A percentile compares a stretch with the other conserved stretches of the same genome.
Evolutionary conservation across 2,797 vertebrate genomes (phyloP).

Genomic region (Galagoides demidoff): DNA sequence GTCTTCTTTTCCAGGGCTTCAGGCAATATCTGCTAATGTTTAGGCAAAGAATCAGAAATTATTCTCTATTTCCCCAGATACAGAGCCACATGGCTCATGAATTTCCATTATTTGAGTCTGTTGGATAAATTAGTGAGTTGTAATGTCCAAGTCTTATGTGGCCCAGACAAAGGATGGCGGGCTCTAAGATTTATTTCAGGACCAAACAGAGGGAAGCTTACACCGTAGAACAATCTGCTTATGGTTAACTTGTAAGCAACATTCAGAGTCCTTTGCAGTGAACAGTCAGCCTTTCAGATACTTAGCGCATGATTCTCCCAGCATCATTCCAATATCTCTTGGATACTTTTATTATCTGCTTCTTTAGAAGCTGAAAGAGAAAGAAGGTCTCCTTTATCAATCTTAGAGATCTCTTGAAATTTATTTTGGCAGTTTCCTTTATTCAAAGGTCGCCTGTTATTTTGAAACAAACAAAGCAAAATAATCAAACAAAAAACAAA

Average conservation of each 20-base stretch:
- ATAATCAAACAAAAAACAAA: not conserved
- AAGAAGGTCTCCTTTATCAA: not conserved
- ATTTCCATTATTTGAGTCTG: not conserved
- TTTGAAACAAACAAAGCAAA: slow-evolving; percentile 40
- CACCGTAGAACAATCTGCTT: not conserved
- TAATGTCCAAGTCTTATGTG: not conserved
- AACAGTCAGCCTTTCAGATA: not conserved
- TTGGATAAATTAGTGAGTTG: not conserved
- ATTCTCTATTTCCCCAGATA: not conserved
- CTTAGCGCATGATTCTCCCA: not conserved
- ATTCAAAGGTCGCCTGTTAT: not conserved
- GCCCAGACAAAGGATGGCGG: not conserved
- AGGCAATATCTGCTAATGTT: not conserved
- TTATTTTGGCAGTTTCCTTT: not conserved
- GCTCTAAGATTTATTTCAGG: not conserved
- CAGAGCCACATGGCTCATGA: not conserved
- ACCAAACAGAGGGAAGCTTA: not conserved
- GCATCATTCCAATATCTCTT: not conserved
- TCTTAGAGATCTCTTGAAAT: not conserved
- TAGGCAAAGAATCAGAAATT: slow-evolving; percentile 18
- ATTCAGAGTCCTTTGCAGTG: not conserved
- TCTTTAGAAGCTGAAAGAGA: not conserved
- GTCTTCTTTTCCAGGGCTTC: not conserved
- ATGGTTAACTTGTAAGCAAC: not conserved
- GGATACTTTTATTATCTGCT: not conserved